A percentile compares a stretch with the other conserved stretches of the same genome.
phyloP scores from a whole-genome alignment of 2,113 vertebrate species.

The Uria aalge region DNA sequence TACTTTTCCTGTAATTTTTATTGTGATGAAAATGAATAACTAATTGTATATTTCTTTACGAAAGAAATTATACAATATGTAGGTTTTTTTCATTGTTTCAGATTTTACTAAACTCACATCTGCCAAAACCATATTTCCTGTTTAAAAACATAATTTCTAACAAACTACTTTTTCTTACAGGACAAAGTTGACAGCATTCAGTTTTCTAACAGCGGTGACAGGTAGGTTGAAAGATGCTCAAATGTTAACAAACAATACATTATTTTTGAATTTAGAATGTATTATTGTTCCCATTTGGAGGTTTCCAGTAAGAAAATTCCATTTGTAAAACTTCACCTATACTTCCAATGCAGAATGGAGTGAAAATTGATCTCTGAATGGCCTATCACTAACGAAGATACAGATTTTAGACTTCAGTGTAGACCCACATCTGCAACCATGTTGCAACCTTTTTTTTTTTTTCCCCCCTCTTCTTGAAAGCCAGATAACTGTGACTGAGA shows the following conservation, averaged over 20 bases:
- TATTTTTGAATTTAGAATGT: neutral
- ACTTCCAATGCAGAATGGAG: neutral
- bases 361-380: neutral
- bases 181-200: slow-evolving; percentile 99
- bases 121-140: neutral
- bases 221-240: slow-evolving; percentile 75
- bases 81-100: neutral
- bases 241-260: neutral
- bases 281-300: neutral
- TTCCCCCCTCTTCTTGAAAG: neutral
- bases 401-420: neutral
- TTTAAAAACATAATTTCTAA: neutral
- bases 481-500: neutral
- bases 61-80: neutral
- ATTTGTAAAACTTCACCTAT: neutral
- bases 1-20: neutral
- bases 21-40: neutral
- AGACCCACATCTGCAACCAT: neutral
- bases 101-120: neutral
- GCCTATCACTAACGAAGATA: neutral
- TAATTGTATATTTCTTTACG: neutral
- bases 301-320: neutral
- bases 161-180: slow-evolving; percentile 63
- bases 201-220: slow-evolving; percentile 90
- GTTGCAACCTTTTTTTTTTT: neutral